Conservation (phyloP, 2,888 invertebrate species). For the Epirrhoe tristata region DNA sequence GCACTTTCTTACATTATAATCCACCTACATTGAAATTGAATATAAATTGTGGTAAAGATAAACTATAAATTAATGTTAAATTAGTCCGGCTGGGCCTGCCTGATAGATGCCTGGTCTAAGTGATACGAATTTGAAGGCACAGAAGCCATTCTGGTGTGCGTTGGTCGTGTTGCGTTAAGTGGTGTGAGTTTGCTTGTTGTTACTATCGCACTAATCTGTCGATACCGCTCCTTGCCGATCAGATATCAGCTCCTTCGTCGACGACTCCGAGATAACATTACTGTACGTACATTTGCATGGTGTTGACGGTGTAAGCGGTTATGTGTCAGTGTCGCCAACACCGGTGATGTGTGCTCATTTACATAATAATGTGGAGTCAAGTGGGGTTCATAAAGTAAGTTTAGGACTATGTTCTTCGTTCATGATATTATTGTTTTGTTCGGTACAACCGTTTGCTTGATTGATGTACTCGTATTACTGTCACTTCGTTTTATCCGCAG, state of each 20-base stretch:
- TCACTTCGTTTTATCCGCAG: constrained; percentile 43
- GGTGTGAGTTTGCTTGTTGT: constrained; percentile 22
- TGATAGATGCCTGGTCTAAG: not conserved
- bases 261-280: constrained; percentile 56
- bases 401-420: not conserved
- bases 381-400: constrained; percentile 71
- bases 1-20: constrained; percentile 10
- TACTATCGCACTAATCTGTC: constrained; percentile 41
- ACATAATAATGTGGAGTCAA: constrained; percentile 70
- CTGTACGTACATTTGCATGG: constrained; percentile 56
- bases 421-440: constrained; percentile 26
- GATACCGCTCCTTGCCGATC: constrained; percentile 58
- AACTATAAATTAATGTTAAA: constrained; percentile 2
- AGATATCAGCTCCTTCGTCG: constrained; percentile 60
- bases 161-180: constrained; percentile 7
- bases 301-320: constrained; percentile 51
- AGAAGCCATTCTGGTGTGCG: constrained; percentile 20
- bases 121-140: constrained; percentile 30
- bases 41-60: constrained; percentile 3
- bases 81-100: not conserved
- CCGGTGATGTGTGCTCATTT: constrained; percentile 43
- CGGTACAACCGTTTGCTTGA: constrained; percentile 26
- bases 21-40: not conserved
- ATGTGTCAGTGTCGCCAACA: constrained; percentile 48
- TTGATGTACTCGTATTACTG: constrained; percentile 26